These are phyloP conservation scores for Probaryconus sp. DNA, from an alignment of 1,140 invertebrate genomes.

Conservation along the genomic window DNA sequence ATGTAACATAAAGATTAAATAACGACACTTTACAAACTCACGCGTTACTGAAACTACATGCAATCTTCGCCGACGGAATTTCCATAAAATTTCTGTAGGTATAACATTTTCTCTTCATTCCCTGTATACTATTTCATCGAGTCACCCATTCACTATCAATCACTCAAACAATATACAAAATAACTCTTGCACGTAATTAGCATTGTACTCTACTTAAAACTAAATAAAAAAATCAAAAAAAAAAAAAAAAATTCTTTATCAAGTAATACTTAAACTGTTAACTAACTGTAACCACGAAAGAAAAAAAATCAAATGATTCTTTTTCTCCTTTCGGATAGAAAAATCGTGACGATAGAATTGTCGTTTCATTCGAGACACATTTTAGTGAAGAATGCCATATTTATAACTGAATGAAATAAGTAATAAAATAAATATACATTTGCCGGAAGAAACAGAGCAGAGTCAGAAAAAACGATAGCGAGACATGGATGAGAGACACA, in stretches of 20 bases:
- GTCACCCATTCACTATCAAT: constrained; percentile 23
- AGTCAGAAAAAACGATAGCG: not conserved
- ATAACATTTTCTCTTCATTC: too few relatives aligned
- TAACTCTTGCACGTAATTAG: constrained; percentile 20
- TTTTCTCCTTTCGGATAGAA: too few relatives aligned
- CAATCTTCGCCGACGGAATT: too few relatives aligned
- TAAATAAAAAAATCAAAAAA: constrained; percentile 21
- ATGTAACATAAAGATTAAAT: too few relatives aligned
- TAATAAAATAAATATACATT: not conserved
- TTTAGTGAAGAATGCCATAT: too few relatives aligned
- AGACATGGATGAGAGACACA: constrained; percentile 51
- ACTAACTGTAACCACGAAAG: constrained; percentile 3
- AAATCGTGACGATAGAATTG: not conserved
- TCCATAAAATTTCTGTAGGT: too few relatives aligned
- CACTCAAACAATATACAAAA: constrained; percentile 18
- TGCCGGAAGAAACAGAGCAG: constrained; percentile 1
- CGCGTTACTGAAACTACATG: too few relatives aligned
- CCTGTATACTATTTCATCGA: not conserved
- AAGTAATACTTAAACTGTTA: not conserved
- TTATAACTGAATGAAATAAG: too few relatives aligned
- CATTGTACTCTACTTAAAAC: constrained; percentile 29
- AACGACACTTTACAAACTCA: too few relatives aligned
- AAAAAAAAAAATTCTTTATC: too few relatives aligned
- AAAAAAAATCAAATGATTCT: too few relatives aligned
- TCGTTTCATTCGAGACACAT: too few relatives aligned